Evolutionary conservation across 2,113 vertebrate genomes (phyloP), one percentile per base, ranked within the genome.

Genomic region (Aramus guarauna): DNA sequence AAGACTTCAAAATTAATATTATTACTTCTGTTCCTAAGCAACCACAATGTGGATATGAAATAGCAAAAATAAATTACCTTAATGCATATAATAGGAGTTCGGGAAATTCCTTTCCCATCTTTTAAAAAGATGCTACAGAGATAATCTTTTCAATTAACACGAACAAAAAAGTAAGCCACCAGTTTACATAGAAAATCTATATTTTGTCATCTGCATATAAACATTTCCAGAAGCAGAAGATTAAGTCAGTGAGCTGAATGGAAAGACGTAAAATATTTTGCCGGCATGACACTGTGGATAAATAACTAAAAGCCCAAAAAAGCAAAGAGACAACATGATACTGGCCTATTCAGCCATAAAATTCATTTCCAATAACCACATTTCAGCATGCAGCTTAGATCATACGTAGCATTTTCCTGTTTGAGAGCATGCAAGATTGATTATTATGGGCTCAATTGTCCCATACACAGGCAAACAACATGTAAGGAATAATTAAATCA

Each of bases 341-440:
- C 78, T 0, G 4, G 53, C 52, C 91, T 82, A 73, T 76, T 94
- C 89, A 90, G 48, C 74, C 91, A 82, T 92, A 89, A 95, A 97
- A 95, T 75, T 82, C 5, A 75, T 73, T 94, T 94, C 92, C 80
- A 95, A 94, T 94, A 94, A 96, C 95, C 91, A 82, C 91, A 94
- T 92, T 96, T 95, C 80, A 78, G 94, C 74, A 82, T 76, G 60
- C 59, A 76, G 60, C 66, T 89, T 91, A 92, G 86, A 95, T 92
- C 92, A 91, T 76, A 94, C 1, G 0, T 56, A 75, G 86, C 23
- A 73, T 78, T 96, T 92, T 94, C 76, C 93, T 91, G 37, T 87
- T 81, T 76, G 66, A 91, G 71, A 94, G 87, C 62, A 1, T 96
- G 96, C 93, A 95, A 94, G 77, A 95, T 92, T 92, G 89, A 95